These are phyloP conservation scores for Salpingus planirostris DNA, from an alignment of 2,888 invertebrate genomes.

Conservation along the genomic window DNA sequence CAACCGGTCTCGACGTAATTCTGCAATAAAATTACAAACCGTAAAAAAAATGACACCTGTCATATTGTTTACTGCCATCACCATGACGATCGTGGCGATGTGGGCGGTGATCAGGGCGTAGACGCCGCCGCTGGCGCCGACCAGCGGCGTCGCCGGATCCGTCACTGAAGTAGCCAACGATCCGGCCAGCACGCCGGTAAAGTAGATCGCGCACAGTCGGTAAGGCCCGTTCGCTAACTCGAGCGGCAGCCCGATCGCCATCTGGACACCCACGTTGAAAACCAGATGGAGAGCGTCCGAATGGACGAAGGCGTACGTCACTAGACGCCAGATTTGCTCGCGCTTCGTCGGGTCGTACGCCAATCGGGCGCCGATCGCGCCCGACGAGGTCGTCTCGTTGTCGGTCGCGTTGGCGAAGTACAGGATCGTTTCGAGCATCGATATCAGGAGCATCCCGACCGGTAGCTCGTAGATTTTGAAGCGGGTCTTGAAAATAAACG, in stretches of 20 bases:
- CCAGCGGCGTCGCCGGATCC: slow-evolving; percentile 71
- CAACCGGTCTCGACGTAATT: slow-evolving; percentile 98
- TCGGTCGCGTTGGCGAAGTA: slow-evolving; percentile 43
- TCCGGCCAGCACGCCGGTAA: slow-evolving; percentile 78
- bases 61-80: too few relatives aligned
- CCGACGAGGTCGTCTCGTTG: slow-evolving; percentile 41
- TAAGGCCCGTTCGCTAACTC: slow-evolving; percentile 97
- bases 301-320: slow-evolving; percentile 94
- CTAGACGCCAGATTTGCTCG: slow-evolving; percentile 82
- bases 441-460: slow-evolving; percentile 84
- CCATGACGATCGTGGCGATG: slow-evolving; percentile 84
- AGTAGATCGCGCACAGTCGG: slow-evolving; percentile 76
- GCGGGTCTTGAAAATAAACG: slow-evolving; percentile 67
- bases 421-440: slow-evolving; percentile 74
- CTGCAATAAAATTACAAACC: too few relatives aligned
- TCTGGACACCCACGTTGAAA: slow-evolving; percentile 85
- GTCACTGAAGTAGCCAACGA: slow-evolving; percentile 77
- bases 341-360: slow-evolving; percentile 83
- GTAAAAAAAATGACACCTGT: too few relatives aligned
- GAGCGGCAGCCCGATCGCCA: slow-evolving; percentile 85
- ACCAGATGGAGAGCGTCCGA: slow-evolving; percentile 75
- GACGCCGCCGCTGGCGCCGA: slow-evolving; percentile 92
- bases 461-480: slow-evolving; percentile 93
- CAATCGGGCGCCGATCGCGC: slow-evolving; percentile 64
- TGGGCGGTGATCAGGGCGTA: slow-evolving; percentile 92